Percentiles rank a stretch among this genome's conserved stretches.
phyloP scores from a whole-genome alignment of 2,113 vertebrate species.

The Hydrolagus affinis region DNA sequence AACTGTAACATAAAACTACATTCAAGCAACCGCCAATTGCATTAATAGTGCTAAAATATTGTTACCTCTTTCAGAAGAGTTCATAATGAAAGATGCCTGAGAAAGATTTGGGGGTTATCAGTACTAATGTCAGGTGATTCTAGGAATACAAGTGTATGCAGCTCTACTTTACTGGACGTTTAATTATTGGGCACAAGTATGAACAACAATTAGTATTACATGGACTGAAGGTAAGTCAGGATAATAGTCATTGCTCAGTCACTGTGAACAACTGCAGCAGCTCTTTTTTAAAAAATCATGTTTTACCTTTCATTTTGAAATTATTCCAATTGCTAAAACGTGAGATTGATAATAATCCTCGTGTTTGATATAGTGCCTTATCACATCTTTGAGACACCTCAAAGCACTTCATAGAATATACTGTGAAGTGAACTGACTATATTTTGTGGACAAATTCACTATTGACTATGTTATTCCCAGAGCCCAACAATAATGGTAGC shows the following conservation, averaged over 20 bases:
- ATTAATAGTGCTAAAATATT: slow-evolving; percentile 7
- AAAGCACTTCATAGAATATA: too few relatives aligned
- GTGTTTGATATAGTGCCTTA: too few relatives aligned
- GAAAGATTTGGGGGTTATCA: not conserved
- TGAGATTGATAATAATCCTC: not conserved
- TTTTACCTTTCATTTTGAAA: not conserved
- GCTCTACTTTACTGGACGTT: not conserved
- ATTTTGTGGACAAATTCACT: slow-evolving; percentile 19
- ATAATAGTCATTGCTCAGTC: not conserved
- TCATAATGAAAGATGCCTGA: not conserved
- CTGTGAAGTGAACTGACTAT: slow-evolving; percentile 6
- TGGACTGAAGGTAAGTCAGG: not conserved
- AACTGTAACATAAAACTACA: not conserved
- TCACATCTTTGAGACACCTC: too few relatives aligned
- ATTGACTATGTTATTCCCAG: not conserved
- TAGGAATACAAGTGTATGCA: slow-evolving; percentile 5
- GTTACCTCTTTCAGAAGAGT: not conserved
- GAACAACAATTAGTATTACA: not conserved
- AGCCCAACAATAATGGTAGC: too few relatives aligned
- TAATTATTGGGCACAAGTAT: too few relatives aligned
- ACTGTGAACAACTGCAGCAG: not conserved
- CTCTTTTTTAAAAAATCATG: not conserved
- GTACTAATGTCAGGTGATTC: not conserved
- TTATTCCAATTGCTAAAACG: not conserved
- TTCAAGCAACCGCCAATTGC: too few relatives aligned